A percentile compares a stretch with the other conserved stretches of the same genome.
Evolutionary conservation across 2,888 invertebrate species (phyloP).

Genomic region (Creontiades dilutus): DNA sequence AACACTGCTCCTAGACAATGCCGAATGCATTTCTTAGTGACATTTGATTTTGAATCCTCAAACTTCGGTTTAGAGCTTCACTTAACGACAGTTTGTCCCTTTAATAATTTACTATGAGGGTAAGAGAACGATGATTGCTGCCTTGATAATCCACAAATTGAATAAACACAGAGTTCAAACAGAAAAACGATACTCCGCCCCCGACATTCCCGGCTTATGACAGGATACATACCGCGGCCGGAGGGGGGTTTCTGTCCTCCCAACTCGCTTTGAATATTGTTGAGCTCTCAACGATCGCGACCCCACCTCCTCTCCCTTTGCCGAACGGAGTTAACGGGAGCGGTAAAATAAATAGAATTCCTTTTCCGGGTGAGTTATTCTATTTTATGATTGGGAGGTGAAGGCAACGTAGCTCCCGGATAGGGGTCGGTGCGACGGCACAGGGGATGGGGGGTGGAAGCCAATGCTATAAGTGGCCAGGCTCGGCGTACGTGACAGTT

Average conservation of each 20-base stretch:
- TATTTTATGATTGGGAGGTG: conserved; percentile 57
- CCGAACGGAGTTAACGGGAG: conserved; percentile 47
- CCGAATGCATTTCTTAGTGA: no score
- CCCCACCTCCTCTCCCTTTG: not conserved
- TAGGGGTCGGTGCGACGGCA: not conserved
- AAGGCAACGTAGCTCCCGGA: not conserved
- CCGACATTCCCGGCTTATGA: conserved; percentile 45
- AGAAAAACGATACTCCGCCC: conserved; percentile 9
- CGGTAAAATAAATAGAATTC: conserved; percentile 61
- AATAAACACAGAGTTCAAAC: conserved; percentile 53
- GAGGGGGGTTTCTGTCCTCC: not conserved
- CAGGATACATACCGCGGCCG: conserved; percentile 6
- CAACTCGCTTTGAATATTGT: conserved; percentile 53
- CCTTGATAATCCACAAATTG: conserved; percentile 44
- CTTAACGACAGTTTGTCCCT: no score
- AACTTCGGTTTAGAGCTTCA: no score
- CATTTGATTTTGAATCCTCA: no score
- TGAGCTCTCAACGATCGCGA: conserved; percentile 37
- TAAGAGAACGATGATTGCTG: no score
- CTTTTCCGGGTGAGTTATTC: conserved; percentile 60
- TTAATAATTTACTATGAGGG: no score
- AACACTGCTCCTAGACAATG: no score
- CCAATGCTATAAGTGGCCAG: conserved; percentile 65
- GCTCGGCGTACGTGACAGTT: conserved; percentile 64
- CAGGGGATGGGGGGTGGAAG: conserved; percentile 54